Evolutionary conservation across 1,140 invertebrate species (phyloP).

Genomic region (Tetramorium alpestre): DNA sequence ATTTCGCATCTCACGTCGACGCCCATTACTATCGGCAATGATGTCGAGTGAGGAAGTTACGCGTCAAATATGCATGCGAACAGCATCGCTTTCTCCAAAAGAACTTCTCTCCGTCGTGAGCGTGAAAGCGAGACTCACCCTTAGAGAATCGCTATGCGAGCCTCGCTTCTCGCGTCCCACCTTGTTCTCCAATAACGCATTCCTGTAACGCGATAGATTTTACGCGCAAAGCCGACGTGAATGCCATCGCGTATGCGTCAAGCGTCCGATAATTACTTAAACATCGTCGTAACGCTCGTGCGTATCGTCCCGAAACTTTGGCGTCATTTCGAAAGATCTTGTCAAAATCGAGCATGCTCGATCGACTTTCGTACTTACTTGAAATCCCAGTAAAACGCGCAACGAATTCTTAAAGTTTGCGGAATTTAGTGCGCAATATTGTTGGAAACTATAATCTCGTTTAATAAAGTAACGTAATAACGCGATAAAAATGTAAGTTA

Average conservation of each 20-base stretch:
- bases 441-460: neutral
- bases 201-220: constrained; percentile 8
- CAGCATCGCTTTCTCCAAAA: constrained; percentile 51
- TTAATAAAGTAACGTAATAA: neutral
- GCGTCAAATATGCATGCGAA: constrained; percentile 8
- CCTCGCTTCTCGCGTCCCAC: neutral
- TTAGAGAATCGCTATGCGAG: constrained; percentile 31
- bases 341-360: neutral
- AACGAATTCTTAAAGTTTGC: neutral
- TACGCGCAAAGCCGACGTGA: neutral
- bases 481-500: neutral
- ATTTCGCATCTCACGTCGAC: constrained; percentile 7
- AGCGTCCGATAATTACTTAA: constrained; percentile 12
- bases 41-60: constrained; percentile 27
- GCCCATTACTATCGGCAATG: constrained; percentile 20
- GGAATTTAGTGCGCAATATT: neutral
- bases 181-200: neutral
- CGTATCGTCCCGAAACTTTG: constrained; percentile 9
- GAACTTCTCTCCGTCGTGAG: neutral
- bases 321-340: neutral
- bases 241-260: neutral
- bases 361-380: neutral
- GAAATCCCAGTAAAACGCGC: neutral
- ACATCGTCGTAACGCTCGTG: constrained; percentile 34
- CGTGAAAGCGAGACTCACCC: constrained; percentile 46